Base-by-base conservation (phyloP, 2,888 invertebrate genomes). In the Platycheirus albimanus region DNA sequence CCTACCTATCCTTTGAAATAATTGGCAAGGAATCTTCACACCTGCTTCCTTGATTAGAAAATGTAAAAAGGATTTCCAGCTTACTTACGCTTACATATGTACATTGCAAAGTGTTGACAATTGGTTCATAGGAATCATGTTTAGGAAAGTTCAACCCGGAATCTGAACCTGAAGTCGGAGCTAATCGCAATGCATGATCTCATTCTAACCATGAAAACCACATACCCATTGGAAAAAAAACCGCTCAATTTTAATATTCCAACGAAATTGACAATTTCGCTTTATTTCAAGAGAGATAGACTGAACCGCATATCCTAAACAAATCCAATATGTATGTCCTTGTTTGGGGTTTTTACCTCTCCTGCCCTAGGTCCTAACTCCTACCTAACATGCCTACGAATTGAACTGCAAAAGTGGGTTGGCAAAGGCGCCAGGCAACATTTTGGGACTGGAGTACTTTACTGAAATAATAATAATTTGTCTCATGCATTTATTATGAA, bases 401-500 rank as follows among this genome's bases (percentile, higher is more conserved):
- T 28, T n/a, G 13, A 33, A 33, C 8, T 4, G 7, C 30, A 33
- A 33, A 24, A 33, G 30, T 28, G 10, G 17, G 15, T 49, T 52
- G 30, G 13, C 8, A 33, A 11, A 10, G 45, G 19, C 41, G 41
- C 41, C 24, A 58, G 41, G 30, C 7, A 13, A 19, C 30, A 45
- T 52, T 69, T 36, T 41, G 63, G 54, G 20, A 41, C 15, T 19
- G 19, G 61, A 52, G 52, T 61, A 67, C 66, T 81, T 71, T 66
- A 47, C 66, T 77, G 67, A 81, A 81, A 81, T 81, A 72, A 81
- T 81, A 76, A 81, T 77, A 81, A 81, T 81, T 81, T 77, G 77
- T 81, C 81, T 77, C 81, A 81, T 81, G 81, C 81, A 81, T 81
- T 81, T 81, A 81, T 77, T 77, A 81, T 72, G 66, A 81, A 81